A percentile compares a stretch with the other conserved stretches of the same genome.
phyloP scores from a whole-genome alignment of 2,888 invertebrate genomes.

The Nomada lathburiana region DNA sequence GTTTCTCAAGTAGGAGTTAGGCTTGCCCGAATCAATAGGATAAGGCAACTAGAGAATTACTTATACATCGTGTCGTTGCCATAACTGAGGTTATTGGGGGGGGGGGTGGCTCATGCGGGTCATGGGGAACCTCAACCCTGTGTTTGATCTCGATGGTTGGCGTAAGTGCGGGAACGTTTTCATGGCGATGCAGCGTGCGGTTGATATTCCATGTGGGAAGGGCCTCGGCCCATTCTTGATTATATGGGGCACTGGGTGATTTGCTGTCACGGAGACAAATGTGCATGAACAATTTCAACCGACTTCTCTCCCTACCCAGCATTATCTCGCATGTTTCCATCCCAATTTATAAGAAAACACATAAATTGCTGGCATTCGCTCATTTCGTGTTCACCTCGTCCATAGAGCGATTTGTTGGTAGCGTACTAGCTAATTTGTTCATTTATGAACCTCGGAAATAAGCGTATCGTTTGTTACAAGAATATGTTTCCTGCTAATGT shows the following conservation, averaged over 20 bases:
- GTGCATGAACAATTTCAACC: not conserved
- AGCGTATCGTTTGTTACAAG: not conserved
- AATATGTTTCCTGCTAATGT: not conserved
- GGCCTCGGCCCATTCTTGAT: constrained; percentile 29
- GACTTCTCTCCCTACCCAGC: not conserved
- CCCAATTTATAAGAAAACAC: too few species aligned
- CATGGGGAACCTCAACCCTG: constrained; percentile 26
- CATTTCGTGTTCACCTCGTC: constrained; percentile 4
- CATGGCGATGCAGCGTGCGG: constrained; percentile 29
- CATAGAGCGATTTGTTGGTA: not conserved
- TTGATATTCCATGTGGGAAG: constrained; percentile 21
- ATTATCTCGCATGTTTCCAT: not conserved
- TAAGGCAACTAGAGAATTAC: constrained; percentile 27
- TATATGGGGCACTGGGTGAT: not conserved
- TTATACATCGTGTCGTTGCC: constrained; percentile 35
- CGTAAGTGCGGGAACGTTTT: constrained; percentile 56
- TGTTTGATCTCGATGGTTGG: constrained; percentile 21
- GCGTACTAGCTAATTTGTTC: not conserved
- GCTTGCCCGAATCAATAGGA: constrained; percentile 6
- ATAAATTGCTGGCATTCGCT: not conserved
- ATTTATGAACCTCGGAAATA: not conserved
- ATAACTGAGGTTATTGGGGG: constrained; percentile 29
- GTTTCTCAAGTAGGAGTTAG: not conserved
- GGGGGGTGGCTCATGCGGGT: constrained; percentile 40
- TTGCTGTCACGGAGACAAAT: constrained; percentile 10